Conservation (phyloP, 2,797 vertebrate genomes). For the Tokudaia muenninki region DNA sequence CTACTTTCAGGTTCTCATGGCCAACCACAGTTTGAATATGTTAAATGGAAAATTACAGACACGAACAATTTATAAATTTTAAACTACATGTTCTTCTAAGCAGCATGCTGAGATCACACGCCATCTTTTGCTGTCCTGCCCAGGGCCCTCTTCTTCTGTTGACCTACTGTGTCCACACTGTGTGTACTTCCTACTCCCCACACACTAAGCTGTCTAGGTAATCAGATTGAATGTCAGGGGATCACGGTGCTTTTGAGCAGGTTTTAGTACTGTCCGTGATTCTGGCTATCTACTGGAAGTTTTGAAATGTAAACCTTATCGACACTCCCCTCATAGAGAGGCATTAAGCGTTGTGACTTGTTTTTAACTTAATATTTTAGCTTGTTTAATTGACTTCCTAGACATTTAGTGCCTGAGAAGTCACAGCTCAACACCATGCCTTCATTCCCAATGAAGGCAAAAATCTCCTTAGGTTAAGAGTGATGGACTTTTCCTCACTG, state of each 20-base stretch:
- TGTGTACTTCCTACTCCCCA: background rate
- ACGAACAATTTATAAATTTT: background rate
- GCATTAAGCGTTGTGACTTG: background rate
- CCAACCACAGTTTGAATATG: background rate
- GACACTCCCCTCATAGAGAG: background rate
- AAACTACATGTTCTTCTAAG: background rate
- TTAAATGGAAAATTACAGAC: slow-evolving; percentile 5
- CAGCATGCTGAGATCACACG: background rate
- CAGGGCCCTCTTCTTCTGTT: background rate
- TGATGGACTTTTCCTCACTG: background rate
- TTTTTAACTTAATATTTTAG: slow-evolving; percentile 31
- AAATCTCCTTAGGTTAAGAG: background rate
- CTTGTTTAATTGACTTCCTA: slow-evolving; percentile 3
- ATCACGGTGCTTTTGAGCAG: background rate
- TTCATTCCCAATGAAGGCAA: background rate
- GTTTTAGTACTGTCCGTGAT: background rate
- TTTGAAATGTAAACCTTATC: background rate
- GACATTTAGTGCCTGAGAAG: background rate
- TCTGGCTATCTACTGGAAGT: background rate
- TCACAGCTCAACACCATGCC: background rate
- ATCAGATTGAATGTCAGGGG: background rate
- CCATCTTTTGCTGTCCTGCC: background rate
- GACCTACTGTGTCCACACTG: background rate
- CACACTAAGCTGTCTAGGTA: background rate
- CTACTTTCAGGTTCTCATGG: background rate